Percentiles rank a stretch among this genome's conserved stretches.
phyloP scores from a whole-genome alignment of 2,888 invertebrate genomes.

The Drosophila austrosaltans region DNA sequence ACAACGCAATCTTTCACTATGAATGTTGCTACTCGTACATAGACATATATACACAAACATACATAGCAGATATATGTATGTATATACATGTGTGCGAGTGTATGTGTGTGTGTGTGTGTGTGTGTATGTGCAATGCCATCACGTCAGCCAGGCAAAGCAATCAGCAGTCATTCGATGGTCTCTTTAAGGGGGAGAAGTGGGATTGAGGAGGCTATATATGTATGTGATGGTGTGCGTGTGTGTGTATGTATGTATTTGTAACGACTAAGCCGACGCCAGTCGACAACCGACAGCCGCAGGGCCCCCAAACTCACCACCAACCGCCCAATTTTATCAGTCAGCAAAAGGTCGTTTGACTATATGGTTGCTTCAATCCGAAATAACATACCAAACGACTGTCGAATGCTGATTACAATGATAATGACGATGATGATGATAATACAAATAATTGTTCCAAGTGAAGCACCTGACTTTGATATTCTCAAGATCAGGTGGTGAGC shows the following conservation, averaged over 20 bases:
- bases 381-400: constrained; percentile 16
- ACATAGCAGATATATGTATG: constrained; percentile 9
- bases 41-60: constrained; percentile 32
- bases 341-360: constrained; percentile 76
- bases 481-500: constrained; percentile 37
- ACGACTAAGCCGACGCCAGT: constrained; percentile 66
- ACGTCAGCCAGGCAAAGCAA: constrained; percentile 78
- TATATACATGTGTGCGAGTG: constrained; percentile 14
- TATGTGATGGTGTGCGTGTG: constrained; percentile 19
- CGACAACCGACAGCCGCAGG: constrained; percentile 51
- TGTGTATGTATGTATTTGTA: constrained; percentile 34
- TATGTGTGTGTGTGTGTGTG: constrained; percentile 38
- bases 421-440: constrained; percentile 25
- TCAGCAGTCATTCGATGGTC: constrained; percentile 67
- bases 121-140: constrained; percentile 71
- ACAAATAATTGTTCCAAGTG: constrained; percentile 3
- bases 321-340: constrained; percentile 78
- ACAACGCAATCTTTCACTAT: constrained; percentile 27
- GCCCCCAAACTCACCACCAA: constrained; percentile 47
- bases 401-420: constrained; percentile 12
- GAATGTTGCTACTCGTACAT: constrained; percentile 39
- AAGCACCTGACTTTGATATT: constrained; percentile 60
- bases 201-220: constrained; percentile 38
- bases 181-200: constrained; percentile 55
- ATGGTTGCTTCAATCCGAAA: constrained; percentile 47